Percentiles rank a stretch among this genome's conserved stretches.
phyloP scores from a whole-genome alignment of 2,797 vertebrate genomes.

The Rhincodon typus region DNA sequence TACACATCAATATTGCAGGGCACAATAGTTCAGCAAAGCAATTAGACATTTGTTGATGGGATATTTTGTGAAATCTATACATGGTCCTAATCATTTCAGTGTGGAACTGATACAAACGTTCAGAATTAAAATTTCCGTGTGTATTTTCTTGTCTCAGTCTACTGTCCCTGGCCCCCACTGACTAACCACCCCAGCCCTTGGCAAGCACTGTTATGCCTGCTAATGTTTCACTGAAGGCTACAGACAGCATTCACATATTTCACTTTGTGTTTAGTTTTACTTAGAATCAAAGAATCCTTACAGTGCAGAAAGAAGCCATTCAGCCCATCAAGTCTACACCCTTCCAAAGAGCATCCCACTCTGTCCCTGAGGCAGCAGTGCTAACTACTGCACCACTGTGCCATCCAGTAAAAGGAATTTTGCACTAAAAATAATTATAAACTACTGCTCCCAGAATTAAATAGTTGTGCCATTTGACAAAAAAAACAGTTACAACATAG shows the following conservation, averaged over 20 bases:
- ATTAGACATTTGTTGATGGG: not conserved
- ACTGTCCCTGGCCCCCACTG: not conserved
- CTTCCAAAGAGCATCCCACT: too few species aligned
- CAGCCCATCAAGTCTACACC: too few species aligned
- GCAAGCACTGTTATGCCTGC: not conserved
- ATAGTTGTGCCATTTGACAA: too few species aligned
- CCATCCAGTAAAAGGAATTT: too few species aligned
- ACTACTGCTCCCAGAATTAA: too few species aligned
- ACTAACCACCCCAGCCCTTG: not conserved
- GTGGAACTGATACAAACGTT: not conserved
- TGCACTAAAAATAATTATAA: too few species aligned
- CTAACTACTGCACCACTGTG: too few species aligned
- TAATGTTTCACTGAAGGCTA: not conserved
- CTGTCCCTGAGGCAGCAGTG: too few species aligned
- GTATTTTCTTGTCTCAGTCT: not conserved
- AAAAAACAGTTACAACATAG: too few species aligned
- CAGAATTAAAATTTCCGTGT: not conserved
- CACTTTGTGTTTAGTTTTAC: not conserved
- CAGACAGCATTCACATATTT: not conserved
- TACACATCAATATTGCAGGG: not conserved
- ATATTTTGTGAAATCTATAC: not conserved
- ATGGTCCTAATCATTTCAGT: not conserved
- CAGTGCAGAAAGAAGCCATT: not conserved
- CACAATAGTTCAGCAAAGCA: not conserved
- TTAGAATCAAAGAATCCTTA: not conserved